A percentile compares a stretch with the other conserved stretches of the same genome.
Conservation (phyloP, 2,113 vertebrate species). For the Amphiprion percula region DNA sequence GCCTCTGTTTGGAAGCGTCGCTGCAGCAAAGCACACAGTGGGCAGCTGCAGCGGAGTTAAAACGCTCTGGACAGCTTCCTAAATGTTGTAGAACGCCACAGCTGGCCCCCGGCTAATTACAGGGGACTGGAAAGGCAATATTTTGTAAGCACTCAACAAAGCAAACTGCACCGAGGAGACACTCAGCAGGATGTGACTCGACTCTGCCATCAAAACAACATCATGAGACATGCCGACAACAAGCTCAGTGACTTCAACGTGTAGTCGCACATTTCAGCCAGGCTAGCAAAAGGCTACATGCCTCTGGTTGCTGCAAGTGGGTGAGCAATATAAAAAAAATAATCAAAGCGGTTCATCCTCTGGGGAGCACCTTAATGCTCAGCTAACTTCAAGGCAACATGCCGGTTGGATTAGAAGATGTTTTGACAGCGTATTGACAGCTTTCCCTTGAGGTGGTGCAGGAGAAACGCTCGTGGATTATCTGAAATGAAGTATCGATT, state of each 20-base stretch:
- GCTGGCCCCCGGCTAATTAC: conserved; percentile 39
- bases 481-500: conserved; percentile 23
- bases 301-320: too few relatives aligned
- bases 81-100: conserved; percentile 40
- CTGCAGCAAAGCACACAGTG: conserved; percentile 23
- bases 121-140: not conserved
- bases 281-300: too few relatives aligned
- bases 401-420: conserved; percentile 6
- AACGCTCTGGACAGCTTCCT: conserved; percentile 33
- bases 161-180: not conserved
- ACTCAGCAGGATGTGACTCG: not conserved
- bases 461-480: conserved; percentile 5
- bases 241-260: not conserved
- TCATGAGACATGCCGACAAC: not conserved
- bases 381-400: not conserved
- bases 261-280: too few relatives aligned
- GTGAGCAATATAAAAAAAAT: too few relatives aligned
- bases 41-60: conserved; percentile 18
- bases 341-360: conserved; percentile 15
- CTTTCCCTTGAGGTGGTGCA: not conserved
- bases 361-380: not conserved
- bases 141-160: not conserved
- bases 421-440: conserved; percentile 7
- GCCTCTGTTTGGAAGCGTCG: not conserved
- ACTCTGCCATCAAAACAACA: not conserved